These are phyloP conservation scores for Drosophila lacicola DNA, from an alignment of 2,888 invertebrate species.

Conservation along the genomic window DNA sequence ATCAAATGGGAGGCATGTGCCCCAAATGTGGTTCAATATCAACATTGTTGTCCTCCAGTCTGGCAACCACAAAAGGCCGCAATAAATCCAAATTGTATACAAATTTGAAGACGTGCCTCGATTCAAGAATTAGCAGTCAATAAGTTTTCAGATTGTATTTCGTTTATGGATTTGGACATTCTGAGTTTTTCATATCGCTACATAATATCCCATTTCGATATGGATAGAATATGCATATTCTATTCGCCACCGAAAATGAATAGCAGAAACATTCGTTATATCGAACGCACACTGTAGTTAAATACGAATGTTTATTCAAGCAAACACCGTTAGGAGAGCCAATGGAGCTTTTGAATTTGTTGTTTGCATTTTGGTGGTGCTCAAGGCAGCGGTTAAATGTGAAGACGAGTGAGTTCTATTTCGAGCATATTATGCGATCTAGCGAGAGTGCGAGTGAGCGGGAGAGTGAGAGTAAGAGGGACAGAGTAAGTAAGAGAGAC, in stretches of 20 bases:
- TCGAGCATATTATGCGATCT: conserved; percentile 55
- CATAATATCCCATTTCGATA: no score
- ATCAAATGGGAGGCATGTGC: not conserved
- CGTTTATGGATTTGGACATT: not conserved
- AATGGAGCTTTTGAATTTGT: conserved; percentile 15
- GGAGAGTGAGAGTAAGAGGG: not conserved
- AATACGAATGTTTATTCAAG: conserved; percentile 10
- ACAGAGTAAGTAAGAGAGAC: conserved; percentile 8
- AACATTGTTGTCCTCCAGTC: conserved; percentile 21
- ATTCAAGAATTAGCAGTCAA: conserved; percentile 20
- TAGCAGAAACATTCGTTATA: not conserved
- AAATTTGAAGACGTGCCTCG: conserved; percentile 40
- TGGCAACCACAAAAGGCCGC: conserved; percentile 24
- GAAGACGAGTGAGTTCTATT: conserved; percentile 55
- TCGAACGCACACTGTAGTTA: conserved; percentile 15
- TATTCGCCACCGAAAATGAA: no score
- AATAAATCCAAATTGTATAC: conserved; percentile 18
- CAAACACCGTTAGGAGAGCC: conserved; percentile 11
- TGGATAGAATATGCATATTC: no score
- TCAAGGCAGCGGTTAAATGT: conserved; percentile 16
- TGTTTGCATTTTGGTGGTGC: conserved; percentile 32
- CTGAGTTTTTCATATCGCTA: not conserved
- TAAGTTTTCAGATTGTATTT: conserved; percentile 2
- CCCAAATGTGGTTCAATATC: conserved; percentile 39
- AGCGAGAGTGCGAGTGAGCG: conserved; percentile 16